phyloP scores from a whole-genome alignment of 2,888 invertebrate species.

The Terebella lapidaria region DNA sequence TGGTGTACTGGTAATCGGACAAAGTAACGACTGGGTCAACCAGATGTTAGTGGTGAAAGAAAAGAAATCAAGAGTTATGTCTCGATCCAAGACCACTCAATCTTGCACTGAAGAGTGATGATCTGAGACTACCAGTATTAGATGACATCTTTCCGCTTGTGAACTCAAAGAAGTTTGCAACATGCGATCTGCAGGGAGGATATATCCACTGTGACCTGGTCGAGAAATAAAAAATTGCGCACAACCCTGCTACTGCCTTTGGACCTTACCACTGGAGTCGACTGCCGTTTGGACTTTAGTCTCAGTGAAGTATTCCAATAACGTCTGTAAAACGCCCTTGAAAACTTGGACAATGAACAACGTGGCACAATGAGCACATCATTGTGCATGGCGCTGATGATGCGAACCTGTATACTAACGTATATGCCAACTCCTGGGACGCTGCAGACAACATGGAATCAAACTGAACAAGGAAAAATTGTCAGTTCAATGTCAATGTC shows the following conservation, averaged over 20 bases:
- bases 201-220: conserved; percentile 10
- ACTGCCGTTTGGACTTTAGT: conserved; percentile 10
- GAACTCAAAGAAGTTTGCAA: conserved; percentile 5
- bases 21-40: no score
- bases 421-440: conserved; percentile 1
- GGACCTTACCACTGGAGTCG: conserved; percentile 11
- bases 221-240: conserved; percentile 5
- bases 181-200: conserved; percentile 10
- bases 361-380: conserved; percentile 11
- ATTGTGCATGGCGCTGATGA: conserved; percentile 7
- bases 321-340: conserved; percentile 6
- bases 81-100: conserved; percentile 12
- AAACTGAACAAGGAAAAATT: not conserved
- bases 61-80: conserved; percentile 8
- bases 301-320: conserved; percentile 13
- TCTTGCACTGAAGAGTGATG: conserved; percentile 8
- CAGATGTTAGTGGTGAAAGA: conserved; percentile 9
- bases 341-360: conserved; percentile 1
- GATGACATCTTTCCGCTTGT: conserved; percentile 14
- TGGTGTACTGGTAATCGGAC: conserved; percentile 5
- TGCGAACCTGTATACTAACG: not conserved
- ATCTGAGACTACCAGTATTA: conserved; percentile 6
- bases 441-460: conserved; percentile 5
- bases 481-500: not conserved
- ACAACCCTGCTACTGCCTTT: conserved; percentile 12